Conservation (phyloP, 2,113 vertebrate genomes). For the Apus apus region DNA sequence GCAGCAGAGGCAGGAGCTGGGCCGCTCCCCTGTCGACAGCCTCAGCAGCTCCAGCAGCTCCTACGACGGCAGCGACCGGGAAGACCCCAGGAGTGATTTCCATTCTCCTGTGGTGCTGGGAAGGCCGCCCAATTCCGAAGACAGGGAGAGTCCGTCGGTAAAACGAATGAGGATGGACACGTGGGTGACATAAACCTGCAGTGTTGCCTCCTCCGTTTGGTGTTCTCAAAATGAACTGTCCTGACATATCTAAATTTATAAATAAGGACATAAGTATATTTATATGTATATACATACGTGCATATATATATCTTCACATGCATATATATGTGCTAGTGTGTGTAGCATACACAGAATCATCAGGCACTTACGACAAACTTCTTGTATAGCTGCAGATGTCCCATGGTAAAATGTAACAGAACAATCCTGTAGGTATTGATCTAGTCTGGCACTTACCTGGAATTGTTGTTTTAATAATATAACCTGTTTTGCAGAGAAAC, state of each 20-base stretch:
- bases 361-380: conserved; percentile 91
- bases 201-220: background rate
- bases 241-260: conserved; percentile 85
- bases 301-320: conserved; percentile 76
- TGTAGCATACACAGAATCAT: conserved; percentile 78
- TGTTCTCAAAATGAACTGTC: conserved; percentile 76
- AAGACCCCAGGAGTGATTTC: conserved; percentile 92
- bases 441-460: conserved; percentile 88
- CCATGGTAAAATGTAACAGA: conserved; percentile 74
- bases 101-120: conserved; percentile 89
- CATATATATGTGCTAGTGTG: conserved; percentile 81
- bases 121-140: conserved; percentile 84
- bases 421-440: conserved; percentile 84
- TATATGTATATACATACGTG: conserved; percentile 84
- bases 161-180: conserved; percentile 98
- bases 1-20: conserved; percentile 89
- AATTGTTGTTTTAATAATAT: conserved; percentile 82
- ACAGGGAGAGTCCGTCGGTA: conserved; percentile 91
- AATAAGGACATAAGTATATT: conserved; percentile 83
- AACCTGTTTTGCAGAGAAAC: conserved; percentile 77
- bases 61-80: conserved; percentile 95
- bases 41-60: conserved; percentile 98
- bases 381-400: conserved; percentile 78
- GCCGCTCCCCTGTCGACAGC: conserved; percentile 95
- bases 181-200: conserved; percentile 92